These are phyloP conservation scores for Eulemur rubriventer DNA, from an alignment of 2,797 vertebrate species.

Conservation along the genomic window DNA sequence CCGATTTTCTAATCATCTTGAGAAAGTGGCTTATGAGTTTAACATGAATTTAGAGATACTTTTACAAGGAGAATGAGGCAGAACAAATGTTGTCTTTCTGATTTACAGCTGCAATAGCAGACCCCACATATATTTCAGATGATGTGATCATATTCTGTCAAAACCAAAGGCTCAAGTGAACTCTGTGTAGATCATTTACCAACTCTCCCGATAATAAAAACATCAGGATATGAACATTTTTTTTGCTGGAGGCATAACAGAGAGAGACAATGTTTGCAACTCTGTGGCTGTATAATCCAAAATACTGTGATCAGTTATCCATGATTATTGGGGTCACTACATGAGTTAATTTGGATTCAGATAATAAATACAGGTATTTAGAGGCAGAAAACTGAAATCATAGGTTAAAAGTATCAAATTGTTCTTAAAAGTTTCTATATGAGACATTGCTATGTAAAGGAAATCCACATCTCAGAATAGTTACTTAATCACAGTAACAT, in stretches of 20 bases:
- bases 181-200: slow-evolving; percentile 69
- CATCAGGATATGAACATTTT: slow-evolving; percentile 44
- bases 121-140: slow-evolving; percentile 68
- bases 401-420: background rate
- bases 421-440: background rate
- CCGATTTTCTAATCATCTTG: slow-evolving; percentile 45
- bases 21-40: slow-evolving; percentile 59
- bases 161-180: slow-evolving; percentile 52
- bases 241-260: slow-evolving; percentile 7
- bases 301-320: slow-evolving; percentile 80
- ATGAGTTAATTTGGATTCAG: slow-evolving; percentile 70
- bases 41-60: slow-evolving; percentile 64
- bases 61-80: slow-evolving; percentile 70
- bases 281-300: slow-evolving; percentile 60
- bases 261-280: slow-evolving; percentile 53
- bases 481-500: slow-evolving; percentile 7
- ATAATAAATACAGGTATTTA: slow-evolving; percentile 75
- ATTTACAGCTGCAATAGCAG: slow-evolving; percentile 78
- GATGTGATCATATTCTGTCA: slow-evolving; percentile 68
- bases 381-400: slow-evolving; percentile 53
- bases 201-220: slow-evolving; percentile 60
- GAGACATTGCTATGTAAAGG: background rate
- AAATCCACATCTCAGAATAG: background rate
- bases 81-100: slow-evolving; percentile 63
- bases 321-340: slow-evolving; percentile 63